phyloP scores from a whole-genome alignment of 2,888 invertebrate species.

The Eupithecia abbreviata region DNA sequence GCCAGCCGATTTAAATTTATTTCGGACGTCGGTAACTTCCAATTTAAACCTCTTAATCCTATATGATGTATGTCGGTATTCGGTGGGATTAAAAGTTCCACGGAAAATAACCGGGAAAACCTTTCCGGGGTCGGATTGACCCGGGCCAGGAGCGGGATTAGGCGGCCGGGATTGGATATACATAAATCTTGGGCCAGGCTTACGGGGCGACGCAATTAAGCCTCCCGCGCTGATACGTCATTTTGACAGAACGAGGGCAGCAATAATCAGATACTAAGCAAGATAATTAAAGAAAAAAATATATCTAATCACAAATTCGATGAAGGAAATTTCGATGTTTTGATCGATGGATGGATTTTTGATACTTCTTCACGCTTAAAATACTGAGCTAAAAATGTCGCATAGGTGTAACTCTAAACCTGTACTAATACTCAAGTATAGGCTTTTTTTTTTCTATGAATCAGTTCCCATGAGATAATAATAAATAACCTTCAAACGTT shows the following conservation, averaged over 20 bases:
- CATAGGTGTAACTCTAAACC: too few relatives aligned
- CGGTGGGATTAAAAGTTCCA: slow-evolving; percentile 84
- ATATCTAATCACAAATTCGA: too few relatives aligned
- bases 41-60: slow-evolving; percentile 85
- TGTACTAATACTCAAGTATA: too few relatives aligned
- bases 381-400: too few relatives aligned
- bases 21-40: slow-evolving; percentile 84
- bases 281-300: slow-evolving; percentile 40
- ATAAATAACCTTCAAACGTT: too few relatives aligned
- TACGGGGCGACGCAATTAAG: slow-evolving; percentile 79
- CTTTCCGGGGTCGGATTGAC: slow-evolving; percentile 83
- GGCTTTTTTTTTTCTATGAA: too few relatives aligned
- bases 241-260: slow-evolving; percentile 66
- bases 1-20: slow-evolving; percentile 84
- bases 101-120: slow-evolving; percentile 84
- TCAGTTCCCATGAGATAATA: too few relatives aligned
- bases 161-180: slow-evolving; percentile 82
- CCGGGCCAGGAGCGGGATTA: slow-evolving; percentile 80
- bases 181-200: slow-evolving; percentile 81
- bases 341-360: too few relatives aligned
- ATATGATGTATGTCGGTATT: slow-evolving; percentile 84
- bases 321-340: too few relatives aligned
- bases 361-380: too few relatives aligned
- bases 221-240: slow-evolving; percentile 78
- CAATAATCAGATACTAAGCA: slow-evolving; percentile 66